Evolutionary conservation across 2,797 vertebrate species (phyloP).

Genomic region (Stomatorhinus walkeri): DNA sequence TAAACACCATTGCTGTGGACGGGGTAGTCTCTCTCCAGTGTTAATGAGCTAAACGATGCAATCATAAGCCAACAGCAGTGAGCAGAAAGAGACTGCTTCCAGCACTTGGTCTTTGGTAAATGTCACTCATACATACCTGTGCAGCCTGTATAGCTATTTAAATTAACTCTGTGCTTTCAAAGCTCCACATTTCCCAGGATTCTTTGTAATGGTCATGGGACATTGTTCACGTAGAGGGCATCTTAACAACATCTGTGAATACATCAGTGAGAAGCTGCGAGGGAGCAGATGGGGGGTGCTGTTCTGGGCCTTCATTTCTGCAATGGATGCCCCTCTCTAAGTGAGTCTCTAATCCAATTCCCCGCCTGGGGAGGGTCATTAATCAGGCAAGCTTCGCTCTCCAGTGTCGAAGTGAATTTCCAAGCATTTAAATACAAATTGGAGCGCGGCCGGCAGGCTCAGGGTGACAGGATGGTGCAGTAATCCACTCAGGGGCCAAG

Average conservation of each 20-base stretch:
- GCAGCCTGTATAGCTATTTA: not conserved
- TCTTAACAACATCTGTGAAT: not conserved
- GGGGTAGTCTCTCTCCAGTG: not conserved
- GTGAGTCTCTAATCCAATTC: constrained; percentile 15
- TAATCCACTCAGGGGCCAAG: not conserved
- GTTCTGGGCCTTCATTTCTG: not conserved
- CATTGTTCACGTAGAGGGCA: not conserved
- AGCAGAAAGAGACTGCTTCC: not conserved
- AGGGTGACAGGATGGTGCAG: not conserved
- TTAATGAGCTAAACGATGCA: not conserved
- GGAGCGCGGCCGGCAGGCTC: not conserved
- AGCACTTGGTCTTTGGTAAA: not conserved
- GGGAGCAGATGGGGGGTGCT: not conserved
- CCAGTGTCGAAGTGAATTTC: constrained; percentile 7
- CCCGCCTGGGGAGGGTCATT: not conserved
- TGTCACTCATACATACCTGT: not conserved
- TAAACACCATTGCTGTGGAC: not conserved
- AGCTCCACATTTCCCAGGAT: not conserved
- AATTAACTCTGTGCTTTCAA: not conserved
- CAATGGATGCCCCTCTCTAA: constrained; percentile 3
- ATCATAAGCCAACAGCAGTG: not conserved
- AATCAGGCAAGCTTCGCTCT: not conserved
- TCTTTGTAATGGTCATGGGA: not conserved
- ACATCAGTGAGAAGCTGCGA: not conserved
- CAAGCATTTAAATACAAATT: constrained; percentile 17